Percentiles rank a stretch among this genome's conserved stretches.
These are phyloP conservation scores for Podarcis lilfordi DNA, from an alignment of 2,797 vertebrate genomes.

Conservation along the genomic window DNA sequence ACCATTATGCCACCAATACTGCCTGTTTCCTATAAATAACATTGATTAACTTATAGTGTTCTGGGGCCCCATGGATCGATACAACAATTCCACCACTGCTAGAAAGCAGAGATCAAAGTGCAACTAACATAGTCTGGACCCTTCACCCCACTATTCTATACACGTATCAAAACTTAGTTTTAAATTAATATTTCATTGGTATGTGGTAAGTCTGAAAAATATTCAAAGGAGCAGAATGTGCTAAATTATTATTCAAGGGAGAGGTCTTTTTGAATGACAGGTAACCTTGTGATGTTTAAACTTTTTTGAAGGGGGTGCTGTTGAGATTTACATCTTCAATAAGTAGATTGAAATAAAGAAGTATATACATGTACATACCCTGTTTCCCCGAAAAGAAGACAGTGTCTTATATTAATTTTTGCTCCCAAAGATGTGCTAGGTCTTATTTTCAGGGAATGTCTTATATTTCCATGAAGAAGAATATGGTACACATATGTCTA, in stretches of 20 bases:
- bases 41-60: constrained; percentile 34
- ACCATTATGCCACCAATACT: constrained; percentile 18
- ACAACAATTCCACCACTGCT: constrained; percentile 21
- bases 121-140: neutral
- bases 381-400: no score
- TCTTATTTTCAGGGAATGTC: no score
- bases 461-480: no score
- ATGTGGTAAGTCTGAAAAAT: constrained; percentile 56
- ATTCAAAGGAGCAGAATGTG: constrained; percentile 68
- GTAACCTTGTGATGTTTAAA: constrained; percentile 40
- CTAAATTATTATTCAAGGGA: constrained; percentile 59
- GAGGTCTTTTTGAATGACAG: constrained; percentile 43
- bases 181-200: constrained; percentile 52
- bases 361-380: neutral
- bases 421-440: no score
- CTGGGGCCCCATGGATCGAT: constrained; percentile 23
- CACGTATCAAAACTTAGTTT: constrained; percentile 60
- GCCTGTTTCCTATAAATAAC: constrained; percentile 30
- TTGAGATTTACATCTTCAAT: neutral
- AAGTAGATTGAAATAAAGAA: neutral
- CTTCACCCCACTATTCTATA: constrained; percentile 53
- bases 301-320: neutral
- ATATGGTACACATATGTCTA: no score
- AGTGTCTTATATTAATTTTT: no score
- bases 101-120: neutral